Base-by-base conservation (phyloP, 2,888 invertebrate species). In the Drosophila cognata region DNA sequence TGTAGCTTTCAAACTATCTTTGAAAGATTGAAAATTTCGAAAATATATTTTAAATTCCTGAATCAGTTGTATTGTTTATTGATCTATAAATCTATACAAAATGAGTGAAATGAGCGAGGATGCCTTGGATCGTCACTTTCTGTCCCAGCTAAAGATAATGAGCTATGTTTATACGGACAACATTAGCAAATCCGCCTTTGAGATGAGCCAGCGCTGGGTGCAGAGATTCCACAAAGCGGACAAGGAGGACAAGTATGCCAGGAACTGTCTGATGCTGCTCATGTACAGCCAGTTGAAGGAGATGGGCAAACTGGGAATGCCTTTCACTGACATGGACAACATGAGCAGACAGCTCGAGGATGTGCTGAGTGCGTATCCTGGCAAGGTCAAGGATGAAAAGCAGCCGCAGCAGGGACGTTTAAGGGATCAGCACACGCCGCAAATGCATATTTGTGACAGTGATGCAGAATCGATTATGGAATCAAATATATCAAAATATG, bases 251-350 rank as follows among this genome's bases (percentile, higher is more conserved):
- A 87, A 87, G 18, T 83, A 63, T 25, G 81, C 86, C 16, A 53
- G 86, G 6, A 89, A 86, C 57, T 83, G 88, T n/a, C 53, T 87
- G 7, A 75, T 88, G 69, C 48, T 85, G 18, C 43, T 90, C 13
- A 74, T 87, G 86, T 66, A 61, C 25, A 36, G 58, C 3, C 86
- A 87, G 48, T n/a, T 87, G 28, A 60, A 55, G 3, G 72, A 70
- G 6, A 46, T 48, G 56, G 77, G 88, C 11, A 70, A 46, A 31
- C 60, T 87, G 38, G 38, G 57, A 4, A 56, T 52, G 21, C 86
- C 86, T 6, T 89, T 87, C 28, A 63, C 48, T 0, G 60, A 75
- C 2, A 0, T 48, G 43, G 33, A 51, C 0, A 83, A 83, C 11
- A n/a, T 50, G 29, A 25, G 8, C 3, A 38, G 51, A 0, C 16